These are phyloP conservation scores for Origma solitaria DNA, from an alignment of 2,113 vertebrate genomes.

Conservation along the genomic window DNA sequence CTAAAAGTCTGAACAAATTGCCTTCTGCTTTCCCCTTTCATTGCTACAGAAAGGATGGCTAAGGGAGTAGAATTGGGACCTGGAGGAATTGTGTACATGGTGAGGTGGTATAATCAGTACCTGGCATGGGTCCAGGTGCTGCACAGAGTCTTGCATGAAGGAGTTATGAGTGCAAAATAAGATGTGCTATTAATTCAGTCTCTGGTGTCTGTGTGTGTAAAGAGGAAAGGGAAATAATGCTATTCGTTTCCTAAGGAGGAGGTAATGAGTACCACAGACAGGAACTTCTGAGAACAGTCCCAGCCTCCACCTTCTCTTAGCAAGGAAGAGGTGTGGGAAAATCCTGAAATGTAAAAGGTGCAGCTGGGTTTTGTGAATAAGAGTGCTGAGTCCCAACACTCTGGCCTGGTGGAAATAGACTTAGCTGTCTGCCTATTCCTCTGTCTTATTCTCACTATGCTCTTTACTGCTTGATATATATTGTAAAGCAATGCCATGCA, in stretches of 20 bases:
- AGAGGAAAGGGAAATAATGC: background rate
- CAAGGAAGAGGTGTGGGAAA: background rate
- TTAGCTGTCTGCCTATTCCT: background rate
- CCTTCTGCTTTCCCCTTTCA: background rate
- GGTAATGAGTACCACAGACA: background rate
- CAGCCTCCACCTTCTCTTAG: background rate
- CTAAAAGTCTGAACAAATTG: background rate
- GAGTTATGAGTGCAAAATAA: background rate
- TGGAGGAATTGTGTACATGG: background rate
- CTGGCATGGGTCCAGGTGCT: background rate
- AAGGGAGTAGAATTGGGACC: background rate
- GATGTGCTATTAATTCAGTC: background rate
- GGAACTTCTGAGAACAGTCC: background rate
- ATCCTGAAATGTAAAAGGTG: background rate
- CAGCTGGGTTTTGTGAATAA: background rate
- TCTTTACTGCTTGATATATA: background rate
- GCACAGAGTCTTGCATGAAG: background rate
- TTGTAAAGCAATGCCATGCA: background rate
- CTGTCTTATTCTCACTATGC: background rate
- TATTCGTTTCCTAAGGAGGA: background rate
- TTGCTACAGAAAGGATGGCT: background rate
- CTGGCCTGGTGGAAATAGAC: background rate
- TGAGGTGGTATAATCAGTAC: background rate
- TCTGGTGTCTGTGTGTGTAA: background rate
- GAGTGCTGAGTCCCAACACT: background rate